Evolutionary conservation across 2,888 invertebrate species (phyloP), one percentile per base, ranked within the genome.

Genomic region (Epistrophe grossulariae): DNA sequence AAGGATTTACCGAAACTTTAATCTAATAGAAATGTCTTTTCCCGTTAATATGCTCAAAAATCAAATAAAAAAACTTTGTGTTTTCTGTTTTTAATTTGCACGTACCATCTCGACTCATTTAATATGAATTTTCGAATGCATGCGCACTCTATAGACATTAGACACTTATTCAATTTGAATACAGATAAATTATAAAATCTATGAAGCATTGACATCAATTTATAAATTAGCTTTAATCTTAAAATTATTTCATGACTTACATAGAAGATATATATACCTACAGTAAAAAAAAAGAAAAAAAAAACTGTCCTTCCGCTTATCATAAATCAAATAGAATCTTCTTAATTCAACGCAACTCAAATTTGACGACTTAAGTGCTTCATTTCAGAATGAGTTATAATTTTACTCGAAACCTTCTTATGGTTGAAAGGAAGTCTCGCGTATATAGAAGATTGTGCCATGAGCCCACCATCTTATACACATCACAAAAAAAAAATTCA

Each of bases 321-420:
- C 73, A 31, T 70, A 57, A 62, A 81, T 78, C 73, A 81, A 74
- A 74, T 62, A 17, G 57, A 52, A 64, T 81, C 81, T 77, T 62
- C 85, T 79, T 81, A 81, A 81, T 85, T 85, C 85, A 81, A 81
- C 62, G 64, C 78, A 85, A 82, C 85, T 85, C 85, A 85, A 85
- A 85, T 82, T 81, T 85, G 85, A 85, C 81, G 81, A 85, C 81
- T 81, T 85, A 85, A 85, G 85, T 85, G 85, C 85, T 55, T 50
- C 48, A 73, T 78, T 66, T 64, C 78, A 59, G 57, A 74, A 85
- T 85, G 81, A 85, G 78, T 85, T 82, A 74, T 71, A 81, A 81
- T 85, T 68, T 24, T 4, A 24, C 8, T 68, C 8, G 15, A 62
- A 62, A 15, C 40, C 24, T 24, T 62, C 15, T 24, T 60, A 1